A percentile compares a stretch with the other conserved stretches of the same genome.
Evolutionary conservation across 2,888 invertebrate genomes (phyloP).

Genomic region (Watsonalla cultraria): DNA sequence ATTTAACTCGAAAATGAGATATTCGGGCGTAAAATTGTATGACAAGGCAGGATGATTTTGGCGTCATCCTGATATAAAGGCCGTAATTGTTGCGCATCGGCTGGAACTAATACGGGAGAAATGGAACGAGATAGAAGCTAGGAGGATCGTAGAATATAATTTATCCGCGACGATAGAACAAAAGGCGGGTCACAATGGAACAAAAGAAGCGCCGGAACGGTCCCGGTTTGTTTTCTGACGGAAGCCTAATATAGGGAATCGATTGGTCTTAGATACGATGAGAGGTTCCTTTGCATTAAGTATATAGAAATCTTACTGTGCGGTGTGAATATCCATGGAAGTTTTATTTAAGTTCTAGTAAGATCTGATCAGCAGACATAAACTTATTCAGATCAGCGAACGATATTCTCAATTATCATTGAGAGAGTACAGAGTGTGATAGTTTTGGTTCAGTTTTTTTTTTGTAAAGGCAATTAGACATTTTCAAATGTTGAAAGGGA

Average conservation of each 20-base stretch:
- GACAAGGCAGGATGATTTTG: conserved; percentile 70
- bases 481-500: no score
- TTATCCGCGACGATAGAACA: conserved; percentile 73
- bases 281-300: conserved; percentile 43
- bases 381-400: no score
- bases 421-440: no score
- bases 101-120: conserved; percentile 77
- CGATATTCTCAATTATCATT: no score
- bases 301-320: conserved; percentile 34
- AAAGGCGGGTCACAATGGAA: conserved; percentile 68
- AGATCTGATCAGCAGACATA: no score
- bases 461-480: no score
- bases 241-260: conserved; percentile 70
- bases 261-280: conserved; percentile 60
- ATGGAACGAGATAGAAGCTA: conserved; percentile 73
- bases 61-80: conserved; percentile 75
- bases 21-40: conserved; percentile 71
- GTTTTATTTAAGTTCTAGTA: conserved; percentile 6
- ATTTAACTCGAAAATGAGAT: conserved; percentile 60
- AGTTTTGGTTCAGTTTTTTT: no score
- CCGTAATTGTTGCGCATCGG: conserved; percentile 75
- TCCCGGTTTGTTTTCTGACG: conserved; percentile 67
- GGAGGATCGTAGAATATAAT: conserved; percentile 76
- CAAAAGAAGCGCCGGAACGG: conserved; percentile 66
- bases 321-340: conserved; percentile 18